Evolutionary conservation across 2,888 invertebrate genomes (phyloP).

Genomic region (Koerneria pararmatus): DNA sequence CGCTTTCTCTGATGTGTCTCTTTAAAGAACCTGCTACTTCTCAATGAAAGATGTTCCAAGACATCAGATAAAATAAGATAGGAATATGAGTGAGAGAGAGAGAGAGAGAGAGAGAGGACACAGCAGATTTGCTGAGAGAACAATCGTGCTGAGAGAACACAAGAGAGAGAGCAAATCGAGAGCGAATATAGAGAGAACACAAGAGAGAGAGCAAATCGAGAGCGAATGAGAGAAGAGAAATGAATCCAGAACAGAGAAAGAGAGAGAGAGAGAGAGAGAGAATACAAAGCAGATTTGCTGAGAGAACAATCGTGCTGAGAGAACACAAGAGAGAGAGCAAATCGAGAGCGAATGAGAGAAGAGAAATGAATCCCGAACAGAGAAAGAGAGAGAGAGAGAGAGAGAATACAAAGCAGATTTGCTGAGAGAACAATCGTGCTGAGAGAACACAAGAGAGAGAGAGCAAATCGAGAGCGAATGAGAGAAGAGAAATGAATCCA

Average conservation of each 20-base stretch:
- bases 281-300: no score
- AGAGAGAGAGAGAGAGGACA: slow-evolving; percentile 13
- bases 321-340: background rate
- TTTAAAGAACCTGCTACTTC: no score
- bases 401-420: no score
- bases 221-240: slow-evolving; percentile 8
- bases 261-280: background rate
- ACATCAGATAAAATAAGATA: no score
- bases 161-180: background rate
- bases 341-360: slow-evolving; percentile 7
- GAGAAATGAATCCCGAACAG: background rate
- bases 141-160: no score
- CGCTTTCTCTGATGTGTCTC: no score
- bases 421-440: background rate
- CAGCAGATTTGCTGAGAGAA: no score
- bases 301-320: background rate
- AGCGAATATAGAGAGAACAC: background rate
- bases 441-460: background rate
- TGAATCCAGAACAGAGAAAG: background rate
- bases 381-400: background rate
- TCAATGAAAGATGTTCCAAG: no score
- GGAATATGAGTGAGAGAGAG: slow-evolving; percentile 15
- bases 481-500: background rate
- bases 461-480: slow-evolving; percentile 1
- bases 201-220: background rate